phyloP scores from a whole-genome alignment of 2,888 invertebrate species.

The Eristalis tenax region DNA sequence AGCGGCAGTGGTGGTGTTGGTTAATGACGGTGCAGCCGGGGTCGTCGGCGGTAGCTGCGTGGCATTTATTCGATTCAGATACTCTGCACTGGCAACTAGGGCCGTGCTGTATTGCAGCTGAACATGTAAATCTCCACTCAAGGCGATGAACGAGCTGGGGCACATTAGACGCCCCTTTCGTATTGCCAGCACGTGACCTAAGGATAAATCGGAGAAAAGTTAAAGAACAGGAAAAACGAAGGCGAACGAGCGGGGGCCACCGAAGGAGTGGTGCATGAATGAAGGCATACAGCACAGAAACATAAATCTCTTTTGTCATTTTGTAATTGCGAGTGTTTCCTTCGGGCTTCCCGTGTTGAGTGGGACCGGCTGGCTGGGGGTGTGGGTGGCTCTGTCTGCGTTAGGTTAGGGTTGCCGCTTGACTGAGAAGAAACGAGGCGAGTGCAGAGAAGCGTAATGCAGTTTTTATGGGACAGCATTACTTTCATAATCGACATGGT shows the following conservation, averaged over 20 bases:
- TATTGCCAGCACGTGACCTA: conserved; percentile 80
- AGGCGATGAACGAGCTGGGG: conserved; percentile 88
- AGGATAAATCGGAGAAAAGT: conserved; percentile 65
- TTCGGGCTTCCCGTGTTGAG: conserved; percentile 39
- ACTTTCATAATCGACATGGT: neutral
- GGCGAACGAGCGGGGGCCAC: conserved; percentile 2
- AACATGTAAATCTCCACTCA: conserved; percentile 90
- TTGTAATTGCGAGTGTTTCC: conserved; percentile 71
- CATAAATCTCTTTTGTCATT: conserved; percentile 70
- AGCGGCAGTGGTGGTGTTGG: conserved; percentile 6
- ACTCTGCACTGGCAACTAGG: conserved; percentile 73
- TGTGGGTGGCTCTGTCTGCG: conserved; percentile 15
- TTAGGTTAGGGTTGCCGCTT: conserved; percentile 55
- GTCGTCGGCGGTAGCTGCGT: conserved; percentile 73
- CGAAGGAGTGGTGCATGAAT: conserved; percentile 26
- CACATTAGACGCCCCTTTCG: conserved; percentile 84
- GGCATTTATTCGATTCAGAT: conserved; percentile 81
- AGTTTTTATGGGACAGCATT: neutral
- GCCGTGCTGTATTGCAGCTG: conserved; percentile 82
- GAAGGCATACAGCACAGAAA: conserved; percentile 23
- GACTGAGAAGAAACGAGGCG: neutral
- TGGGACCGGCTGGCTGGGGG: neutral
- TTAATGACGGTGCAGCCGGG: neutral
- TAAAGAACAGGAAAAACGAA: conserved; percentile 50
- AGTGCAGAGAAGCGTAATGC: neutral